Evolutionary conservation across 2,113 vertebrate species (phyloP), one percentile per base, ranked within the genome.

Genomic region (Nothocercus julius): DNA sequence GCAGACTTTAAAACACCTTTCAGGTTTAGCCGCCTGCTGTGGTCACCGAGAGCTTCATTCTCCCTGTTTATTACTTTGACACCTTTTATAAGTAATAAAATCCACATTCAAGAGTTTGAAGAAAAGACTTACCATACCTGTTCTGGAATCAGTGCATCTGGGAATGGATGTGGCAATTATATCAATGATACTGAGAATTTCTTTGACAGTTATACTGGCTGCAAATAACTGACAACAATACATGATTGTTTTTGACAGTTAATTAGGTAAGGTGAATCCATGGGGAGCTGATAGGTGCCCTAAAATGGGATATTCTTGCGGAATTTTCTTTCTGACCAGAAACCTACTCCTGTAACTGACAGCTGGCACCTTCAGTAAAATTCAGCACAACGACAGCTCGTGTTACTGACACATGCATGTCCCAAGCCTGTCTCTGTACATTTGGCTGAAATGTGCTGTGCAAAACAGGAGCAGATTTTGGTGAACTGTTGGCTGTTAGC

Each of bases 211-310:
- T 91, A 54, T 73, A 63, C 81, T 27, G 7, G 61, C 69, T 81
- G 25, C 62, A 64, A 30, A 82, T 53, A 81, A n/a, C 45, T 82
- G 75, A 66, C 61, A 89, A 67, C 19, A 30, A 16, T n/a, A 76
- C 53, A 53, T 40, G 66, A 70, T 89, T 83, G 47, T 66, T 96
- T 95, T 38, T 95, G 90, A 86, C 87, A 95, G 66, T 27, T 87
- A 62, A 64, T 53, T 89, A 36, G 36, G 59, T 90, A 74, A 74
- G 14, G 36, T 77, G 76, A 91, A 73, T 95, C 82, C 5, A 4
- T 62, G 25, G 44, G 85, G 87, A 82, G 49, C n/a, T 80, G 80
- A 77, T n/a, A 88, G 58, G 42, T 92, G 36, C 15, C 44, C 62
- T 83, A 82, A 89, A 67, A 93, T 92, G 67, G 14, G 40, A 20